Evolutionary conservation across 2,113 vertebrate species (phyloP), one percentile per base, ranked within the genome.

Genomic region (Vicugna pacos): DNA sequence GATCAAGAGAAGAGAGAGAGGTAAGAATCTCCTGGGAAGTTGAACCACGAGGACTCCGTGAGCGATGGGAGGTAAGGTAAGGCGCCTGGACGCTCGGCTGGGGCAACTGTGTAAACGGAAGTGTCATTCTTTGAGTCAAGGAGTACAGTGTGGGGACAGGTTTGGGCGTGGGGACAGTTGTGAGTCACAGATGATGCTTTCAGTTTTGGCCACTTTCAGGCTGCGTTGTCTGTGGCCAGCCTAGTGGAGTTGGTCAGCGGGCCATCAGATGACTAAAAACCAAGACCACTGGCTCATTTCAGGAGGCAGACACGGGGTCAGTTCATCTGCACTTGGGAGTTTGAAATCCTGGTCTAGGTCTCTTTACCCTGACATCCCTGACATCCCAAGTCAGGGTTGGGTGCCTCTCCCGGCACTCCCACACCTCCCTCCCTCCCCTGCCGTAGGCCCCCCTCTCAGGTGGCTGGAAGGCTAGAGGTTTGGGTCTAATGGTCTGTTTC

Each of bases 361-460:
- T 52, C 54, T 60, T 24, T 52, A 56, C 54, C 62, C 50, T 52
- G 67, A 38, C 50, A 50, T n/a, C 15, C 30, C 64, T 77, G 14
- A 48, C 35, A 46, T n/a, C 16, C 5, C 32, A 38, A 24, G 58
- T 54, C 24, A 15, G 24, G 52, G 46, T 42, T 22, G 17, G 28
- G 10, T 10, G 5, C n/a, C 50, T 69, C 35, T 85, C 10, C 38
- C 48, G 17, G 30, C 38, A 16, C 52, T 58, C 42, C 6, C 16
- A 28, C 1, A 42, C 8, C 28, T 65, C 16, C 38, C 5, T 88
- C 12, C 8, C 46, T 95, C 32, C 52, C 6, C 35, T 12, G 1
- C 16, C 0, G 0, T 20, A 14, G 38, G 15, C 15, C 16, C 11
- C 20, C 11, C 14, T 28, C 9, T 35, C 42, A 2, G 2, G 11